phyloP scores from a whole-genome alignment of 2,888 invertebrate genomes.

The Heliconius cydno region DNA sequence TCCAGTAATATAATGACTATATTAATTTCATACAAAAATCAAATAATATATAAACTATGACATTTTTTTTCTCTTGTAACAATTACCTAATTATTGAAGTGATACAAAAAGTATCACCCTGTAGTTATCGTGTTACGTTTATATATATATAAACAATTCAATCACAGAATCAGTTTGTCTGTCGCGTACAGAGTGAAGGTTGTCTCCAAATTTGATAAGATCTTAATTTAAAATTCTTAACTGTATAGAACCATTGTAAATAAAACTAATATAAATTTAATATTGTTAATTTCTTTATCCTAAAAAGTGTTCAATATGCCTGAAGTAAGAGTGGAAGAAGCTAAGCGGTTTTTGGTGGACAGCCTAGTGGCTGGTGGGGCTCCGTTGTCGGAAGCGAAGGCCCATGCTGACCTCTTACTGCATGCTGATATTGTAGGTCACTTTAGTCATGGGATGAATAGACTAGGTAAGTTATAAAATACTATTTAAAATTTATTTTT shows the following conservation, averaged over 20 bases:
- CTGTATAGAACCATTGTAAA: too few species aligned
- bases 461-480: slow-evolving; percentile 82
- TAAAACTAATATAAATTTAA: not conserved
- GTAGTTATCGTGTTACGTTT: not conserved
- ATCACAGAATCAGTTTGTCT: slow-evolving; percentile 12
- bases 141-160: slow-evolving; percentile 13
- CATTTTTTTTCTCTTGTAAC: not conserved
- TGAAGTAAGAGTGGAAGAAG: slow-evolving; percentile 80
- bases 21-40: not conserved
- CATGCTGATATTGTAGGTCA: slow-evolving; percentile 92
- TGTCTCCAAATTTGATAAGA: not conserved
- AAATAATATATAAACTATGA: not conserved
- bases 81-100: slow-evolving; percentile 9
- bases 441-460: slow-evolving; percentile 93
- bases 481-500: too few species aligned
- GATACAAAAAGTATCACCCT: slow-evolving; percentile 9
- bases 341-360: slow-evolving; percentile 83
- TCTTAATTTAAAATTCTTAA: not conserved
- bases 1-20: not conserved
- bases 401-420: slow-evolving; percentile 86
- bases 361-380: slow-evolving; percentile 85
- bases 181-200: slow-evolving; percentile 1
- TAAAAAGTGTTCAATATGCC: slow-evolving; percentile 58
- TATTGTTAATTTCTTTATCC: not conserved
- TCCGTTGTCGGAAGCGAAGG: slow-evolving; percentile 80